Evolutionary conservation across 1,140 invertebrate genomes (phyloP).

Genomic region (Microplitis demolitor): DNA sequence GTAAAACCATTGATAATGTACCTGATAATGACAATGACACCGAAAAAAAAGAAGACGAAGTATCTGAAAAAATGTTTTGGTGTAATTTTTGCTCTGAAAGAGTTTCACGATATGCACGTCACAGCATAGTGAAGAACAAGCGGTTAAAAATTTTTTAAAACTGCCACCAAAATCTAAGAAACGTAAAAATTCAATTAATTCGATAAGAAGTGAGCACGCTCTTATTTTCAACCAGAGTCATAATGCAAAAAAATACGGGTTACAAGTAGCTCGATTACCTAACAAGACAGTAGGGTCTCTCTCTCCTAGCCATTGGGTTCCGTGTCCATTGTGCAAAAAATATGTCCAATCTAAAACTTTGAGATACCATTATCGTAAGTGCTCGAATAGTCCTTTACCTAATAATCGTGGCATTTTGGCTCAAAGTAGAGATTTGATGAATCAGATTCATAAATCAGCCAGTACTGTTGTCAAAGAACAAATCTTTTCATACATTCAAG

Average conservation of each 20-base stretch:
- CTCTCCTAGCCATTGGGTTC: background rate
- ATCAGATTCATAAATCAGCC: conserved; percentile 1
- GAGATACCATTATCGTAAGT: background rate
- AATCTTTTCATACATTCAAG: conserved; percentile 6
- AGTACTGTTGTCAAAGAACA: background rate
- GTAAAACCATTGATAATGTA: too few relatives aligned
- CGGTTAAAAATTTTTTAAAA: background rate
- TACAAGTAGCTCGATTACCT: background rate
- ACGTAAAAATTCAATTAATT: background rate
- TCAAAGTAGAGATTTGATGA: background rate
- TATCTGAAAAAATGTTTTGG: too few relatives aligned
- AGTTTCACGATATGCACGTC: too few relatives aligned
- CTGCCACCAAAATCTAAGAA: background rate
- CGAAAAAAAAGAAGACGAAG: too few relatives aligned
- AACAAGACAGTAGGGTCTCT: background rate
- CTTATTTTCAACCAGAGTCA: background rate
- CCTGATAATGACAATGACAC: too few relatives aligned
- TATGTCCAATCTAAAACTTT: background rate
- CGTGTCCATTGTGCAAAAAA: background rate
- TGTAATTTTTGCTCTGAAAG: too few relatives aligned
- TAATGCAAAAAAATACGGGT: background rate
- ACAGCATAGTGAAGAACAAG: background rate
- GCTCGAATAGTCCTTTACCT: background rate
- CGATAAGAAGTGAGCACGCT: background rate
- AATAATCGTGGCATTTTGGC: background rate